These are phyloP conservation scores for Mobula hypostoma DNA, from an alignment of 2,113 vertebrate genomes.

Conservation along the genomic window DNA sequence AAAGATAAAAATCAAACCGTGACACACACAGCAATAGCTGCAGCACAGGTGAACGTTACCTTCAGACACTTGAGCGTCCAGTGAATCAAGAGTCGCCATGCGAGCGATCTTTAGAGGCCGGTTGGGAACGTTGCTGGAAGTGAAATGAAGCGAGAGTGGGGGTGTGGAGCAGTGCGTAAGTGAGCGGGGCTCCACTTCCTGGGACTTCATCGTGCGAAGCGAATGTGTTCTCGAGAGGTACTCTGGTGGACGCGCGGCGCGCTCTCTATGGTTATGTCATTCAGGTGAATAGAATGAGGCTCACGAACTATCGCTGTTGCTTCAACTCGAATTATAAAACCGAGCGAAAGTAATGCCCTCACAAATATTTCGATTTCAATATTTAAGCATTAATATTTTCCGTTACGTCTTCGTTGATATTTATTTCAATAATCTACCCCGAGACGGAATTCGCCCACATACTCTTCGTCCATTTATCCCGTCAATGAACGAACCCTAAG, in stretches of 20 bases:
- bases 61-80: neutral
- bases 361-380: neutral
- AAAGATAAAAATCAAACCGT: neutral
- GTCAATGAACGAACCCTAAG: neutral
- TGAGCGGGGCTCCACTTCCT: neutral
- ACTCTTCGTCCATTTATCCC: neutral
- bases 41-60: conserved; percentile 1
- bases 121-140: neutral
- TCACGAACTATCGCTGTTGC: neutral
- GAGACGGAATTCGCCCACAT: neutral
- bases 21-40: no score
- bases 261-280: neutral
- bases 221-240: neutral
- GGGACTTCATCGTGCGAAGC: neutral
- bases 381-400: neutral
- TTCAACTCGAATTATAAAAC: neutral
- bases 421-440: neutral
- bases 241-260: neutral
- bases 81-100: neutral
- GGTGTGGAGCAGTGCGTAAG: no score
- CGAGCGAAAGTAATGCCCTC: neutral
- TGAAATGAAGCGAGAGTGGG: neutral
- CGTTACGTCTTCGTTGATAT: neutral
- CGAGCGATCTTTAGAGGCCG: neutral
- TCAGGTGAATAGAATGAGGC: neutral